Evolutionary conservation across 2,888 invertebrate species (phyloP).

Genomic region (Agrochola macilenta): DNA sequence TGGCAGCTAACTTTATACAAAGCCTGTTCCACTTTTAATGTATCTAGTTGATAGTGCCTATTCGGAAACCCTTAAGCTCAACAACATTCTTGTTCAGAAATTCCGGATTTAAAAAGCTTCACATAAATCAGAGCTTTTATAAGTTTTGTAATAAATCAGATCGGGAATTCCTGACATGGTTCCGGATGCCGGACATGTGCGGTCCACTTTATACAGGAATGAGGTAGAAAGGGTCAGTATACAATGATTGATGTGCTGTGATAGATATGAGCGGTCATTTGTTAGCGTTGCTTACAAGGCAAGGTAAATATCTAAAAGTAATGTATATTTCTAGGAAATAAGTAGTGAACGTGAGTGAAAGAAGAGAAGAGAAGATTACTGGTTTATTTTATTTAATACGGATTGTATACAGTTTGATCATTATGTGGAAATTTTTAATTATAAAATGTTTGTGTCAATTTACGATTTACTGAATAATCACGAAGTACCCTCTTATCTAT

Average conservation of each 20-base stretch:
- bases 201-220: conserved; percentile 5
- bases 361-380: background rate
- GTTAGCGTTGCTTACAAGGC: background rate
- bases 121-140: background rate
- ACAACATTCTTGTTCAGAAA: background rate
- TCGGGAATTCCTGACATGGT: background rate
- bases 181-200: conserved; percentile 26
- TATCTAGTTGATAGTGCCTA: no score
- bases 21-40: background rate
- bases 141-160: conserved; percentile 1
- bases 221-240: conserved; percentile 17
- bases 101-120: background rate
- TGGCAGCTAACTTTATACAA: background rate
- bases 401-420: background rate
- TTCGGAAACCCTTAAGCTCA: background rate
- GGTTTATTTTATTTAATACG: background rate
- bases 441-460: background rate
- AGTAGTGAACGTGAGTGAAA: background rate
- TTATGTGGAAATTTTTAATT: background rate
- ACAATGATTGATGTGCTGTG: conserved; percentile 39
- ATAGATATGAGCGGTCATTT: conserved; percentile 18
- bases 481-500: background rate
- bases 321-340: background rate
- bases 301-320: background rate
- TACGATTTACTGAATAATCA: background rate